A percentile compares a stretch with the other conserved stretches of the same genome.
Conservation (phyloP, 2,888 invertebrate genomes). For the Chorisops tibialis region DNA sequence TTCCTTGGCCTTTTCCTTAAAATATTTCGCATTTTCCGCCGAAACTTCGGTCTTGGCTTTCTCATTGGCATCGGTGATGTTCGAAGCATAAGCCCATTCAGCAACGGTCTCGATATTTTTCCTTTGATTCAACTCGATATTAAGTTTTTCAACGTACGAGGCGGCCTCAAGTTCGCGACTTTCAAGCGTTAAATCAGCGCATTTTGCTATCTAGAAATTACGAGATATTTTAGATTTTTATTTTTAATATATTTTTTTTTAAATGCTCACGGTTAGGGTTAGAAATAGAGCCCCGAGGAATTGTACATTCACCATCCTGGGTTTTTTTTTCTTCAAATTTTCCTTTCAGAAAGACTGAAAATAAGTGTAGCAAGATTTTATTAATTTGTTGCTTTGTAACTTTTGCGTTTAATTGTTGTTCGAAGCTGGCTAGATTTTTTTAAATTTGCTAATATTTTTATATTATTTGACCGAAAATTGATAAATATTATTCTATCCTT, state of each 20-base stretch:
- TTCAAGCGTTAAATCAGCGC: conserved; percentile 56
- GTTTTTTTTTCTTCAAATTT: too few species aligned
- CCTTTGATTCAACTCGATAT: conserved; percentile 59
- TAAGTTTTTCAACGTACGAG: conserved; percentile 61
- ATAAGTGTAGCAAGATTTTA: too few species aligned
- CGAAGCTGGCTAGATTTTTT: too few species aligned
- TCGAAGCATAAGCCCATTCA: conserved; percentile 72
- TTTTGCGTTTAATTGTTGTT: too few species aligned
- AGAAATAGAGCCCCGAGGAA: background rate
- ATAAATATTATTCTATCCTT: too few species aligned
- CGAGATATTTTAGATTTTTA: background rate
- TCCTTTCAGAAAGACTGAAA: too few species aligned
- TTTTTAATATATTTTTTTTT: background rate
- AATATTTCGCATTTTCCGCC: conserved; percentile 45
- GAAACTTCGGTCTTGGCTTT: conserved; percentile 50
- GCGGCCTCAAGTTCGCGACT: conserved; percentile 59
- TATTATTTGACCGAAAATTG: too few species aligned
- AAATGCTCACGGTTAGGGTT: background rate
- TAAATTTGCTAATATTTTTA: too few species aligned
- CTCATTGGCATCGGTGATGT: conserved; percentile 71
- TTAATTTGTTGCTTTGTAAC: too few species aligned
- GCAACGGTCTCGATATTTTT: conserved; percentile 61
- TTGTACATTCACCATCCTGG: conserved; percentile 1
- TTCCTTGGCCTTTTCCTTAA: conserved; percentile 48
- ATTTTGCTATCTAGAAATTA: conserved; percentile 49